Conservation (phyloP, 2,888 invertebrate genomes). For the Erebia ligea region DNA sequence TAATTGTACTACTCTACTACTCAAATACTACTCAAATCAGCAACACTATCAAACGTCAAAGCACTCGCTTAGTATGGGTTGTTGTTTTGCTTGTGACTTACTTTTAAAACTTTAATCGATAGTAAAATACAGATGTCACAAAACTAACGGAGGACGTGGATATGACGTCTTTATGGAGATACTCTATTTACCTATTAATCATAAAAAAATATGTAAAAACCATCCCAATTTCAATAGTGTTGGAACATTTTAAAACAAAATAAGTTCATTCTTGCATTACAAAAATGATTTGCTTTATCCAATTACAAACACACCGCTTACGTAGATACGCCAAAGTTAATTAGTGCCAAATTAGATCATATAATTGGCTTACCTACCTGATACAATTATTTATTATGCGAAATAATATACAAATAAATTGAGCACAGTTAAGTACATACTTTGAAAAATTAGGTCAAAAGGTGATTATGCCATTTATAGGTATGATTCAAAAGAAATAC, state of each 20-base stretch:
- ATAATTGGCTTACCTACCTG: not conserved
- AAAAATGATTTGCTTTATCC: not conserved
- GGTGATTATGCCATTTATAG: not conserved
- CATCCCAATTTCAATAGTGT: not conserved
- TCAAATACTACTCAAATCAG: no score
- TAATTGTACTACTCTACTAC: no score
- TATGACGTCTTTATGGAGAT: no score
- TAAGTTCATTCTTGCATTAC: not conserved
- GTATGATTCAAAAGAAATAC: not conserved
- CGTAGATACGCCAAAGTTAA: not conserved
- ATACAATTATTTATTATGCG: not conserved
- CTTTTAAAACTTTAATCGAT: no score
- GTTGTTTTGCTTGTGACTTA: no score
- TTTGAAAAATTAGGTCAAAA: not conserved
- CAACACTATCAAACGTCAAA: no score
- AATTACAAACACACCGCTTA: not conserved
- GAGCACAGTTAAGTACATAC: not conserved
- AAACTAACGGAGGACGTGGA: no score
- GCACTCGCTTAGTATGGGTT: no score
- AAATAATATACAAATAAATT: not conserved
- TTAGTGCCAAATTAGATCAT: slow-evolving; percentile 7
- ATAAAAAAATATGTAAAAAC: no score
- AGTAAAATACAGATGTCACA: no score
- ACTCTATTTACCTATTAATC: no score
- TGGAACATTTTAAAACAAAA: no score